Base-by-base conservation (phyloP, 2,888 invertebrate genomes). In the Hypomecis punctinalis region DNA sequence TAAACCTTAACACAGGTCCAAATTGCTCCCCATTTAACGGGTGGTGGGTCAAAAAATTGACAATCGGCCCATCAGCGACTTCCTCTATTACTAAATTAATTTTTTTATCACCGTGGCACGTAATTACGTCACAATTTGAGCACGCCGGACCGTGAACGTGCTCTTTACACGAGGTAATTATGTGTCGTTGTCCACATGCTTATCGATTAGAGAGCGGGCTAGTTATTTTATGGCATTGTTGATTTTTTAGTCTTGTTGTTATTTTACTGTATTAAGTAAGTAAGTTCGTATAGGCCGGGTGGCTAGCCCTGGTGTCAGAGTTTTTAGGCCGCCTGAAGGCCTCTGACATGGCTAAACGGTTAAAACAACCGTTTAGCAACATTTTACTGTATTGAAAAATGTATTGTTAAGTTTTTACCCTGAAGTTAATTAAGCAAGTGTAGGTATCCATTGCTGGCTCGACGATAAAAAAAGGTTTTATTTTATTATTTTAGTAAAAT, bases 71-170 rank as follows among this genome's bases (percentile, higher is more conserved):
- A 76, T 75, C 77, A 78, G 70, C 76, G 68, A 84, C 86, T 85
- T 87, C 86, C 85, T 83, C 81, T 81, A 77, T 76, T 78, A 80
- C 75, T 75, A 75, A 79, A 79, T 79, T 77, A 76, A 75, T 80
- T 80, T 81, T 80, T 81, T 85, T 80, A 83, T 77, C 81, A 80
- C 82, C 83, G 78, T 83, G 76, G 78, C 81, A 79, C 76, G 81
- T 83, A 88, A 89, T 89, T 87, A 84, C 76, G 76, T 74, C 76
- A 80, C 84, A 89, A 89, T 90, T 88, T 84, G 87, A 82, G 84
- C 69, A 81, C 81, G 72, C 68, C 79, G 67, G 72, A 79, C 77
- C 89, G 86, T 88, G 83, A 83, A 77, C 75, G 67, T 64, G 70
- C 60, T 69, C 74, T 73, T 73, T 72, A 69, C 73, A 72, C 78